Percentiles rank a stretch among this genome's conserved stretches.
Conservation (phyloP, 1,140 invertebrate species). For the Anastatus disparis region DNA sequence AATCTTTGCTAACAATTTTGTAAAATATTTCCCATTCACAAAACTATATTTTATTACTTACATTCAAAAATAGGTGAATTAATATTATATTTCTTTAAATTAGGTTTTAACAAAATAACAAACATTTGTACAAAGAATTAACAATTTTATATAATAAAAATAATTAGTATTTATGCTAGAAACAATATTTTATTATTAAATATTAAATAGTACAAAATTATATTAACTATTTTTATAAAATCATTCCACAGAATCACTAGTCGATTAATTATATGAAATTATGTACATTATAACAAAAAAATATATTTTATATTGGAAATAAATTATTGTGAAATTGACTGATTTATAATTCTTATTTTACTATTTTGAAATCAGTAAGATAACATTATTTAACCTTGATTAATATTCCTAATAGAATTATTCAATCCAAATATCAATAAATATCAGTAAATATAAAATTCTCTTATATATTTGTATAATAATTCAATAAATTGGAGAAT, state of each 20-base stretch:
- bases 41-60: slow-evolving; percentile 13
- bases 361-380: too few relatives aligned
- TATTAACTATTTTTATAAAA: slow-evolving; percentile 11
- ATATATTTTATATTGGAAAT: slow-evolving; percentile 41
- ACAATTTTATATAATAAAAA: not conserved
- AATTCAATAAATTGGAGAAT: too few relatives aligned
- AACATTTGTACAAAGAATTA: not conserved
- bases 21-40: not conserved
- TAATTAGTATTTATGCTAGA: slow-evolving; percentile 14
- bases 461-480: too few relatives aligned
- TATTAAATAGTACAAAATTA: slow-evolving; percentile 19
- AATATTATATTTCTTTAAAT: not conserved
- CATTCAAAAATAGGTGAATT: not conserved
- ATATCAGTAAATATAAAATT: too few relatives aligned
- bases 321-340: slow-evolving; percentile 42
- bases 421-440: too few relatives aligned
- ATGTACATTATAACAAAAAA: slow-evolving; percentile 32
- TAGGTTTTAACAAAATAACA: not conserved
- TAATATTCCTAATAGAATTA: too few relatives aligned
- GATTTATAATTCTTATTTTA: too few relatives aligned
- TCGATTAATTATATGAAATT: slow-evolving; percentile 37
- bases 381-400: too few relatives aligned
- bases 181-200: not conserved
- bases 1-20: not conserved
- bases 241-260: slow-evolving; percentile 19